phyloP scores from a whole-genome alignment of 2,888 invertebrate genomes.

The Hybos culiciformis region DNA sequence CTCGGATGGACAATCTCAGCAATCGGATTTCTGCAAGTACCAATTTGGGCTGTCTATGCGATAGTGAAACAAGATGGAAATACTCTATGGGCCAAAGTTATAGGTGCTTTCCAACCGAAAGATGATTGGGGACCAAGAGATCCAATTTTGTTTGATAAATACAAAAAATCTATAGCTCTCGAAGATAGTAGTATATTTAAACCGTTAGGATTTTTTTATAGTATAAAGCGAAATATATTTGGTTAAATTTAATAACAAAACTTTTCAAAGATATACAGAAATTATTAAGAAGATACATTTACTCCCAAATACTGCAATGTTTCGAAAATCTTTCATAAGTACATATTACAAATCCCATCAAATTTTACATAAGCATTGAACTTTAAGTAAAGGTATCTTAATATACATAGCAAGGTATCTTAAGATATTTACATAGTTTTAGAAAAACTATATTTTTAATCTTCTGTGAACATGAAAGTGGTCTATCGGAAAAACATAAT shows the following conservation, averaged over 20 bases:
- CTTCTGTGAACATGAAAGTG: no score
- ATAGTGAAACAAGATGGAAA: slow-evolving; percentile 26
- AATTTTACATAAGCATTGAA: no score
- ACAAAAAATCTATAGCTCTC: slow-evolving; percentile 35
- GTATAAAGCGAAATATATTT: slow-evolving; percentile 27
- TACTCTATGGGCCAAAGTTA: slow-evolving; percentile 27
- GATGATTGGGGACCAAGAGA: slow-evolving; percentile 46
- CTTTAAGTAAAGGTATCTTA: no score
- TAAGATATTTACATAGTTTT: no score
- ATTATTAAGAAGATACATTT: no score
- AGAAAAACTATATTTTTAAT: no score
- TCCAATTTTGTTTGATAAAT: slow-evolving; percentile 37
- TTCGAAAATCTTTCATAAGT: background rate
- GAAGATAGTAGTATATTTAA: slow-evolving; percentile 22
- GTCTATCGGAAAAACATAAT: no score
- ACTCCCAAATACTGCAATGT: background rate
- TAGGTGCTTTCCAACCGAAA: slow-evolving; percentile 37
- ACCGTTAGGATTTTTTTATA: slow-evolving; percentile 20
- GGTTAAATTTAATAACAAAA: slow-evolving; percentile 16
- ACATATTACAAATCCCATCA: background rate
- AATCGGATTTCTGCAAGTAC: slow-evolving; percentile 39
- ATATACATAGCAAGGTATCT: no score
- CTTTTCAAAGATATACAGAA: no score
- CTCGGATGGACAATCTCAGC: slow-evolving; percentile 39
- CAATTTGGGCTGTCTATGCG: slow-evolving; percentile 32